These are phyloP conservation scores for Branchinecta sandiegonensis DNA, from an alignment of 2,888 invertebrate species.

Conservation along the genomic window DNA sequence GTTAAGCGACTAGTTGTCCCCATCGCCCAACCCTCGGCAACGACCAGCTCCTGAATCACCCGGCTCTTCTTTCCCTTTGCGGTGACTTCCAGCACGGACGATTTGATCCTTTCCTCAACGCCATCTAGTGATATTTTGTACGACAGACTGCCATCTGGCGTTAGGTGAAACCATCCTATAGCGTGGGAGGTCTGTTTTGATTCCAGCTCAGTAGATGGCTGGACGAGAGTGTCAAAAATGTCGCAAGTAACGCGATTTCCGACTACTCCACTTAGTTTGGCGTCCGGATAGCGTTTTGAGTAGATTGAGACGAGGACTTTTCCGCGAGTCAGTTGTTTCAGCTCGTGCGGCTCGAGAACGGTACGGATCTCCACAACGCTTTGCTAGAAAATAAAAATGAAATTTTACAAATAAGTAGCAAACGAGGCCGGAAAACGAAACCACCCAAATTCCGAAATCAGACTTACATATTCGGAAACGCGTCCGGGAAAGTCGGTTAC, in stretches of 20 bases:
- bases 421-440: too few relatives aligned
- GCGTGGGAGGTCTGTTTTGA: slow-evolving; percentile 35
- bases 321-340: slow-evolving; percentile 61
- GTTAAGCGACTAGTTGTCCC: slow-evolving; percentile 61
- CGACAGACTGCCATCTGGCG: slow-evolving; percentile 57
- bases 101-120: slow-evolving; percentile 24
- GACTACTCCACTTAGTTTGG: slow-evolving; percentile 50
- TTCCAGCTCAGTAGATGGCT: slow-evolving; percentile 21
- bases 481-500: too few relatives aligned
- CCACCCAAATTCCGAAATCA: too few relatives aligned
- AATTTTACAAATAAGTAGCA: too few relatives aligned
- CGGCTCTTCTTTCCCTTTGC: slow-evolving; percentile 19
- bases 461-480: too few relatives aligned
- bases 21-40: slow-evolving; percentile 44
- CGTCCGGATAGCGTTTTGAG: slow-evolving; percentile 49
- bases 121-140: slow-evolving; percentile 51
- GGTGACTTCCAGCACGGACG: slow-evolving; percentile 45
- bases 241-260: slow-evolving; percentile 62
- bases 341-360: slow-evolving; percentile 56
- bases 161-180: slow-evolving; percentile 60
- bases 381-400: too few relatives aligned
- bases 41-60: slow-evolving; percentile 21
- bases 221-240: slow-evolving; percentile 45
- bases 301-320: slow-evolving; percentile 53
- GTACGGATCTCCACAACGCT: slow-evolving; percentile 52